Conservation (phyloP, 1,140 invertebrate species). For the Caenorhabditis remanei region DNA sequence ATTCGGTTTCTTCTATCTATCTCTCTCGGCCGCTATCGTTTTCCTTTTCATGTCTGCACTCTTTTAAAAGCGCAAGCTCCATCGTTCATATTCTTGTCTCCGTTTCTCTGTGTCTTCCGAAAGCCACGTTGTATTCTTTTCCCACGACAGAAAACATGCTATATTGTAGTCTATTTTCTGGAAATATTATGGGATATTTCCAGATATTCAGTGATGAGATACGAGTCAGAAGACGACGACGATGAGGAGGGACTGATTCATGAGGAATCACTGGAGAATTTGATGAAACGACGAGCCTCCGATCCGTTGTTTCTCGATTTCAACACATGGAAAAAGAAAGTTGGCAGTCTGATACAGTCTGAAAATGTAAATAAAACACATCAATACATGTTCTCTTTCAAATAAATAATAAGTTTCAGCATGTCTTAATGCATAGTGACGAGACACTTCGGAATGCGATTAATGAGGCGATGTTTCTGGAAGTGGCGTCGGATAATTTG, state of each 20-base stretch:
- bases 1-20: background rate
- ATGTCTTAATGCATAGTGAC: slow-evolving; percentile 24
- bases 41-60: slow-evolving; percentile 10
- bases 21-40: background rate
- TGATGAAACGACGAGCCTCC: background rate
- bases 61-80: background rate
- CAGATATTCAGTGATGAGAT: background rate
- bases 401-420: background rate
- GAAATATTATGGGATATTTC: background rate
- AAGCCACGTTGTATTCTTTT: background rate
- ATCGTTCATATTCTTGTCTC: background rate
- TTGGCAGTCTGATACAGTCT: background rate
- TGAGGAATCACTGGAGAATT: background rate
- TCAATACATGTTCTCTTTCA: background rate
- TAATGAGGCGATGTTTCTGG: background rate
- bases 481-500: background rate
- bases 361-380: background rate
- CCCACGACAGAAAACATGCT: background rate
- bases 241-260: slow-evolving; percentile 17
- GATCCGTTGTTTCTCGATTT: background rate
- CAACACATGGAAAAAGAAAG: slow-evolving; percentile 17
- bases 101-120: slow-evolving; percentile 24
- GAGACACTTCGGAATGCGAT: slow-evolving; percentile 8
- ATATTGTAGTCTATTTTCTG: background rate
- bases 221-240: background rate